Conservation (phyloP, 1,140 invertebrate genomes). For the Cyclargus thomasi region DNA sequence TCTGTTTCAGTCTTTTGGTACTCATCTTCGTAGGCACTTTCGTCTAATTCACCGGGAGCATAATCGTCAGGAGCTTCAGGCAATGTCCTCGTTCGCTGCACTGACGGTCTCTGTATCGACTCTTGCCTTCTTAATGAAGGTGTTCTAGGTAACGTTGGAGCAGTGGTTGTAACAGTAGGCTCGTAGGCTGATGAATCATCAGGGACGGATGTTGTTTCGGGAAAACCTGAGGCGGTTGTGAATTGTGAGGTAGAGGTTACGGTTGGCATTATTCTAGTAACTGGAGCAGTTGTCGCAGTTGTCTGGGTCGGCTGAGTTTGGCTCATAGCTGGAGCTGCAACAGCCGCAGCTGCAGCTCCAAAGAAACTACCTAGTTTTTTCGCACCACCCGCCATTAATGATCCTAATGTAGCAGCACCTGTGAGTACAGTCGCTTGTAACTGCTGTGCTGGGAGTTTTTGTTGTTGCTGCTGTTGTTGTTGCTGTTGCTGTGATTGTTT, state of each 20-base stretch:
- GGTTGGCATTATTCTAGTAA: constrained; percentile 44
- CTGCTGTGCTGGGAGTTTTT: constrained; percentile 54
- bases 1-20: constrained; percentile 71
- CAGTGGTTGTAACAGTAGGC: constrained; percentile 53
- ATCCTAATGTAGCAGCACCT: constrained; percentile 69
- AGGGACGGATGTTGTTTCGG: constrained; percentile 63
- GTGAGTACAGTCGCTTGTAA: constrained; percentile 60
- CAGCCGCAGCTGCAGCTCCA: constrained; percentile 66
- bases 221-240: constrained; percentile 54
- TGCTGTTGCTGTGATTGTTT: constrained; percentile 42
- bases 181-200: constrained; percentile 54
- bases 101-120: constrained; percentile 67
- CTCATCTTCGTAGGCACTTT: constrained; percentile 72
- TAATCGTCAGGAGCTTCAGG: constrained; percentile 65
- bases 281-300: constrained; percentile 30
- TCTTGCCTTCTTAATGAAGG: constrained; percentile 65
- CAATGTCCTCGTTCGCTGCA: constrained; percentile 60
- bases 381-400: constrained; percentile 71
- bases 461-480: constrained; percentile 48
- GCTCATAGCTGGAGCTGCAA: constrained; percentile 44
- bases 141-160: constrained; percentile 58
- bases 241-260: constrained; percentile 63
- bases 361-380: constrained; percentile 70
- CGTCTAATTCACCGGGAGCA: constrained; percentile 58
- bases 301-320: constrained; percentile 32